Evolutionary conservation across 2,113 vertebrate genomes (phyloP), one percentile per base, ranked within the genome.

Genomic region (Apeltes quadracus): DNA sequence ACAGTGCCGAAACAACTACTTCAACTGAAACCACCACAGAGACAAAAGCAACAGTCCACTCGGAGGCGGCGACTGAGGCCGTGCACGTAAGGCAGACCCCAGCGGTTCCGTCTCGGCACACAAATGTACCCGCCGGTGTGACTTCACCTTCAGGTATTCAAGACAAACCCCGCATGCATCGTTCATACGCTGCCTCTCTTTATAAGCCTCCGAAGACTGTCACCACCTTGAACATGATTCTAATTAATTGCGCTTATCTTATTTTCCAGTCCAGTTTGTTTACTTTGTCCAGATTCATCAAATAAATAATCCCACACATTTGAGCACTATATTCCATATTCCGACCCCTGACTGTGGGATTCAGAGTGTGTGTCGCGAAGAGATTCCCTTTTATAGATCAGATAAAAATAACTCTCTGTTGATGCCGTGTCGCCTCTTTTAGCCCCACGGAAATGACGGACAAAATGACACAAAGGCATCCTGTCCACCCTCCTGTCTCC

Each of bases 331-430:
- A 20, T 15, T 34, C 51, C 39, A 29, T 58, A 63, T 1, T 34
- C 69, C 73, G 66, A 83, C 36, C 76, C 72, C 50, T n/a, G 66
- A 73, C 66, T 72, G 44, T 32, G 25, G 72, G 36, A 59, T 7
- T 22, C 46, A 68, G 81, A 78, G 58, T 59, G 57, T 73, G 63
- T 72, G 76, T 73, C 12, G 25, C 50, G 63, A 36, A 72, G 67
- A 57, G 66, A 67, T 74, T 74, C 39, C 73, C 69, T 72, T 82
- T 84, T 74, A 83, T 80, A 83, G 73, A 73, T 69, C 54, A 64
- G 72, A 86, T 84, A 86, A 83, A 86, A 77, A 87, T 79, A 83
- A 88, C 27, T 57, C 16, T 67, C 51, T 22, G 41, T 59, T 75
- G 75, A 79, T 58, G 61, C 0, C 0, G n/a, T 46, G 51, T 70